Evolutionary conservation across 1,140 invertebrate genomes (phyloP), one percentile per base, ranked within the genome.

Genomic region (Battus philenor): DNA sequence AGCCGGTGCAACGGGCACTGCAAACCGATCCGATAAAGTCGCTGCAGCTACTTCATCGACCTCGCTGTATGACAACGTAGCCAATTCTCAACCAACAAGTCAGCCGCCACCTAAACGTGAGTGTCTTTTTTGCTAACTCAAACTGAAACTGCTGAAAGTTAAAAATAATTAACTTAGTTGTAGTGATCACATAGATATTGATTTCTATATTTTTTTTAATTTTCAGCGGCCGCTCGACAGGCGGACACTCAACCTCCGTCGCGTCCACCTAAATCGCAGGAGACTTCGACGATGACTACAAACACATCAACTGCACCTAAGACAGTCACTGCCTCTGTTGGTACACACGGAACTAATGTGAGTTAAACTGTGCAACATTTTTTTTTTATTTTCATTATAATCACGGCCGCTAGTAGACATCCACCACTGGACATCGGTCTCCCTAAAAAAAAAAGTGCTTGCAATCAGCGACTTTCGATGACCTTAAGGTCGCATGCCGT

Each of bases 61-160:
- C 6, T 95, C 94, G 17, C 89, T 96, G n/a, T 96, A 96, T 73
- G 95, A 97, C 83, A 95, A 96, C 78, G 93, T 95, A 39, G 87
- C 89, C 44, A 86, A 84, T 34, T 63, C 83, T 38, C 89, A 90
- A 36, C 87, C 88, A 8, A 86, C 87, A 67, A 87, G 60, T 83
- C 89, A 58, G 51, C 55, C 73, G 9, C 76, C 83, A 46, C 86
- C 79, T 17, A 87, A 87, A 73, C 80, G 85, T 87, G 58, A 75
- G 65, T 50, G 10, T 27, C 0, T 27, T n/a, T n/a, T n/a, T n/a
- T n/a, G n/a, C n/a, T n/a, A n/a, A n/a, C n/a, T n/a, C n/a, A 22
- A 22, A 22, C 8, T 22, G 20, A 22, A 22, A 22, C 8, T 22
- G 3, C 8, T 30, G 9, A 30, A 5, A 24, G 1, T 24, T 8